Evolutionary conservation across 2,797 vertebrate genomes (phyloP), one percentile per base, ranked within the genome.

Genomic region (Pterois miles): DNA sequence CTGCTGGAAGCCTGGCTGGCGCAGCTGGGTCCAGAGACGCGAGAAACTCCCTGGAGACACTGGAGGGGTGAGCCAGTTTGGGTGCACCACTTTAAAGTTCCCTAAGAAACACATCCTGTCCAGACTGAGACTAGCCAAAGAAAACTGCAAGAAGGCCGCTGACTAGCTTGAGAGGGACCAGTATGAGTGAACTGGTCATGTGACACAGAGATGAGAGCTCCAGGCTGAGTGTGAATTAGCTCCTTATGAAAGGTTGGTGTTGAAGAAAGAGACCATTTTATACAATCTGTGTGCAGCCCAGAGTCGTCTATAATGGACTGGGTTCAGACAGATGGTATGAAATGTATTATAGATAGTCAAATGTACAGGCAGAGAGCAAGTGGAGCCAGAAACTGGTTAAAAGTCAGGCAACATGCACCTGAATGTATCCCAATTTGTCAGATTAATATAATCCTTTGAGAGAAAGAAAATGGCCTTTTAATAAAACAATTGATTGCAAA

Each of bases 1-100:
- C 89, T 96, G 95, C 48, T 97, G 96, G 96, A 96, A 96, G 74
- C 95, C 95, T 0, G 96, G 96, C 38, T 95, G 95, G 94, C 85
- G 94, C 36, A 96, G 94, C 81, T 97, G 96, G 96, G 95, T 95
- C 5, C 95, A 94, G 90, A 94, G 96, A 76, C 92, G 94, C 0
- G 95, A 96, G 81, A 95, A 96, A 69, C 93, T 97, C 16, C 96
- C 96, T 0, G 94, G 95, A 3, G 94, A 95, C 50, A 95, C 94
- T 0, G 95, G 95, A 6, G 96, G 96, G 3, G 95, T 96, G 29
- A 97, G 96, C 74, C 95, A 95, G 85, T 96, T 97, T 16, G 96
- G 96, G 20, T 96, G 96, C 59, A 95, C 96, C 76, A 96, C 95
- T 2, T 88, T 97, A 50, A 96, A 96, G 86, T 94, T 96, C 74